Evolutionary conservation across 1,140 invertebrate genomes (phyloP).

Genomic region (Mizuhopecten yessoensis): DNA sequence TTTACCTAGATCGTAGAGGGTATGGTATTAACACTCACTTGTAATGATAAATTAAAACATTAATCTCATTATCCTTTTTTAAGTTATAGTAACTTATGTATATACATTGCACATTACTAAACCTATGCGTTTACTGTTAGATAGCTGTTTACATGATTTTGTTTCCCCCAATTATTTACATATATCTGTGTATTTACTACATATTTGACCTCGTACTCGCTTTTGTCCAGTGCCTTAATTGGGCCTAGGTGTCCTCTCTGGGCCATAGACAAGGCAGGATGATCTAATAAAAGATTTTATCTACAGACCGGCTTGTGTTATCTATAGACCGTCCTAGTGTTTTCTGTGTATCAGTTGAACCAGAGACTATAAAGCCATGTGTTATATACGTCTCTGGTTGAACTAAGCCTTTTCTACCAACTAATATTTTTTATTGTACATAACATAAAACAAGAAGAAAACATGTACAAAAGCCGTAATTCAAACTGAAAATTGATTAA

Average conservation of each 20-base stretch:
- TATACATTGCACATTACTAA: neutral
- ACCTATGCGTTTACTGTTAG: neutral
- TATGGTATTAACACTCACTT: neutral
- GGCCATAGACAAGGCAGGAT: neutral
- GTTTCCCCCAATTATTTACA: conserved; percentile 27
- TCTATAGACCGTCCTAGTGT: no score
- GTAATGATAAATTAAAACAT: neutral
- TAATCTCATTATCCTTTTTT: neutral
- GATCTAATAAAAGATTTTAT: conserved; percentile 6
- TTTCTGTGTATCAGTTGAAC: no score
- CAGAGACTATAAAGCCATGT: no score
- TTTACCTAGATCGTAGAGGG: neutral
- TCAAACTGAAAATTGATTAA: no score
- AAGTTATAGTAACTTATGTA: neutral
- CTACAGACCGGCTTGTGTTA: neutral
- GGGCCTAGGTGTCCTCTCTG: neutral
- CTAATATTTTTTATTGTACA: no score
- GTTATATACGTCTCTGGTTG: no score
- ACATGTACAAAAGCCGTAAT: no score
- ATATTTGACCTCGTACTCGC: conserved; percentile 18
- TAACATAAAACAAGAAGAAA: no score
- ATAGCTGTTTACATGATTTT: neutral
- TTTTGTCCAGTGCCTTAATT: conserved; percentile 1
- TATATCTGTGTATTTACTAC: neutral
- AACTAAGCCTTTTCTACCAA: no score